Base-by-base conservation (phyloP, 2,888 invertebrate genomes). In the Ptychoptera contaminata region DNA sequence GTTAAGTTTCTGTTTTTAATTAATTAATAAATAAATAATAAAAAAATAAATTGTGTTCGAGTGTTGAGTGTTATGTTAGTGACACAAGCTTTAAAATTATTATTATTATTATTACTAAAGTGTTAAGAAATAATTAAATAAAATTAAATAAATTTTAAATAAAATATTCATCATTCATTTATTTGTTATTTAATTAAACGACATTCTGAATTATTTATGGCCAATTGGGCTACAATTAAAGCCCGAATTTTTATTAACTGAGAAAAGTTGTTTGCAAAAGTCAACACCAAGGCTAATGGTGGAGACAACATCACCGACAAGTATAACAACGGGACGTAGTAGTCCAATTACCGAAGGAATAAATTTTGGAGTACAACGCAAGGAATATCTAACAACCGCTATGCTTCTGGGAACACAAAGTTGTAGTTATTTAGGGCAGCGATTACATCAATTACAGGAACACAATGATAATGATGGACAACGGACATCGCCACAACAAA, bases 171-270 rank as follows among this genome's bases (percentile, higher is more conserved):
- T n/a, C n/a, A n/a, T n/a, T n/a, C n/a, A 23, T 7, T 5, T 23
- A 23, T 23, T 5, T 23, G 23, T 23, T 23, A 23, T 23, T 23
- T 7, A 23, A 23, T 7, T 3, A 5, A 23, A 23, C 61, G 62
- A 60, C 56, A 63, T 64, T 61, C 60, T 65, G 61, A 65, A 62
- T 57, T 65, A 65, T 56, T 52, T 65, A 61, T 64, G 65, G 65
- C 59, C 58, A 47, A 55, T 64, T 46, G 59, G 59, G 53, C 55
- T 59, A 56, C 58, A 57, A 51, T 48, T 52, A 46, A 58, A 53
- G 45, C 51, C 58, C 43, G 62, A 65, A 53, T 64, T 62, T 47
- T 42, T 56, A 54, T 23, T 51, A 53, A 42, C 53, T 54, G 32
- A 50, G 52, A 45, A 58, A 57, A 37, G 41, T 29, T 51, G 52